Conservation (phyloP, 2,113 vertebrate species). For the Boulengeromyrus knoepffleri region DNA sequence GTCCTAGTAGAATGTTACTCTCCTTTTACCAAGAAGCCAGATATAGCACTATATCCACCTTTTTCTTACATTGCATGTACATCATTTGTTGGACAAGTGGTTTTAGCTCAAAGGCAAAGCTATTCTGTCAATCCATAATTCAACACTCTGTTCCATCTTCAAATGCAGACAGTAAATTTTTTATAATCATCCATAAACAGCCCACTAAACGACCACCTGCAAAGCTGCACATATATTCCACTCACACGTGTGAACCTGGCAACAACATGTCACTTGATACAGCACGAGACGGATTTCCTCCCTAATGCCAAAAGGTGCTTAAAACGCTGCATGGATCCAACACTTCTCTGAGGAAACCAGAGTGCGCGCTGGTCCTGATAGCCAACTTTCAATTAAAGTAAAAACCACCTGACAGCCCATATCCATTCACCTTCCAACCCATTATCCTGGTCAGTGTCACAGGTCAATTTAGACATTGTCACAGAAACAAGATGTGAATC, state of each 20-base stretch:
- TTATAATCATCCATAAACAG: background rate
- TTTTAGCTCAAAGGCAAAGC: background rate
- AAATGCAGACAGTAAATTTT: background rate
- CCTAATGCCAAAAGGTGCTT: background rate
- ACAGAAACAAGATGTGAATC: background rate
- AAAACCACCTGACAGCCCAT: background rate
- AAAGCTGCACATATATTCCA: background rate
- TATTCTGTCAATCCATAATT: background rate
- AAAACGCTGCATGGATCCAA: background rate
- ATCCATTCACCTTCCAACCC: background rate
- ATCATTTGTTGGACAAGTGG: background rate
- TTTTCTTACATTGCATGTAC: background rate
- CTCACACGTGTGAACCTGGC: background rate
- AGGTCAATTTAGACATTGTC: background rate
- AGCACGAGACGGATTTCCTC: background rate
- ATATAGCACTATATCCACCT: background rate
- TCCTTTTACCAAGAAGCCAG: background rate
- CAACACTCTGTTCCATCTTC: background rate
- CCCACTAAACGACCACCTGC: background rate
- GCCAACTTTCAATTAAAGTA: background rate
- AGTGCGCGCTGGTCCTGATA: background rate
- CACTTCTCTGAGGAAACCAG: background rate
- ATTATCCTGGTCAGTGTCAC: background rate
- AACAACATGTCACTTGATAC: background rate
- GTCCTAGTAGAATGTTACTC: background rate